A percentile compares a stretch with the other conserved stretches of the same genome.
Conservation (phyloP, 1,140 invertebrate species). For the Scylla paramamosain region DNA sequence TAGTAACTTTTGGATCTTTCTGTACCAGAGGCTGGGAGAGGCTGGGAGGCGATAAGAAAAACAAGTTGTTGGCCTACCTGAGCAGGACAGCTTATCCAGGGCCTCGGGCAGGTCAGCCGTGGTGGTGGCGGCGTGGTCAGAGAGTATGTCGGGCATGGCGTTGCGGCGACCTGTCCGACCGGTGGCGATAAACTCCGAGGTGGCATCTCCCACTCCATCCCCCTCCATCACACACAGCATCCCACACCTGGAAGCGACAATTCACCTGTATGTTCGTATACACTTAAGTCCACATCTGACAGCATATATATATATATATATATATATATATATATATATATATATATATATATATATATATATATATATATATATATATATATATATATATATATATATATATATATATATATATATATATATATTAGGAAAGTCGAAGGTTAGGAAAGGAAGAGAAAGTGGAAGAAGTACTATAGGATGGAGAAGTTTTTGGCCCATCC, state of each 20-base stretch:
- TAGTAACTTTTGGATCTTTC: no score
- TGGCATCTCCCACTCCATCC: conserved; percentile 64
- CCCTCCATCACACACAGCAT: conserved; percentile 75
- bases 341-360: conserved; percentile 47
- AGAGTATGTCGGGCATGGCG: conserved; percentile 88
- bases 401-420: conserved; percentile 31
- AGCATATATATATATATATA: conserved; percentile 40
- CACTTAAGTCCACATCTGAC: not conserved
- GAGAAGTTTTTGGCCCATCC: no score
- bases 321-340: conserved; percentile 47
- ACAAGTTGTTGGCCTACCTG: conserved; percentile 79
- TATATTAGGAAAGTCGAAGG: not conserved
- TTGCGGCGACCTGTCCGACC: conserved; percentile 90
- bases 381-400: conserved; percentile 49
- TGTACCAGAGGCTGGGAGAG: no score
- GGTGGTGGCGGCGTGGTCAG: conserved; percentile 84
- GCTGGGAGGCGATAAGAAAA: no score
- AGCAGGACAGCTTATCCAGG: conserved; percentile 85
- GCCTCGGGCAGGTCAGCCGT: conserved; percentile 87
- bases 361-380: conserved; percentile 49
- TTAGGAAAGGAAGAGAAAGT: no score
- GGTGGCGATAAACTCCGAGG: conserved; percentile 87
- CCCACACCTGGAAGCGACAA: conserved; percentile 61
- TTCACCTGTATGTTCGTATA: not conserved
- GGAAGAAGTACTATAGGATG: no score